Evolutionary conservation across 2,888 invertebrate species (phyloP).

Genomic region (Synanthedon tipuliformis): DNA sequence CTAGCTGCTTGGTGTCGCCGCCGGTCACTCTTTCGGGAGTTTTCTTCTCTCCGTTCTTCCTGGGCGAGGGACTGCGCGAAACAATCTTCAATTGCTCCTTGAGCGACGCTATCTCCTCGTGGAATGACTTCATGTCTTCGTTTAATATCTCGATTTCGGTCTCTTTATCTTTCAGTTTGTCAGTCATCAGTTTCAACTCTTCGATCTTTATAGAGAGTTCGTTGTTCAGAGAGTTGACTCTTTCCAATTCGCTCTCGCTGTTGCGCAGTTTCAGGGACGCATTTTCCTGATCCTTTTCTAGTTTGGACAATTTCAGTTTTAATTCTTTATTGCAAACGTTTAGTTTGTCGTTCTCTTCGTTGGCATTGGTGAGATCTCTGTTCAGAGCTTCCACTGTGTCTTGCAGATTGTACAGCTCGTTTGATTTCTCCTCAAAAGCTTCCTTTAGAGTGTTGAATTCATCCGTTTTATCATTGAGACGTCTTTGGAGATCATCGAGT

Average conservation of each 20-base stretch:
- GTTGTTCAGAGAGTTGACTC: constrained; percentile 43
- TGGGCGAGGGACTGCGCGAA: constrained; percentile 69
- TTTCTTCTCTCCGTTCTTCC: constrained; percentile 62
- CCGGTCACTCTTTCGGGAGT: constrained; percentile 58
- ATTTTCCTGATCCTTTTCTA: constrained; percentile 61
- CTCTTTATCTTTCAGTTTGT: constrained; percentile 61
- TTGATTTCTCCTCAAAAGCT: constrained; percentile 56
- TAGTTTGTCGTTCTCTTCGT: constrained; percentile 51
- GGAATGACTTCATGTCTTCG: constrained; percentile 61
- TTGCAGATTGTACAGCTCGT: constrained; percentile 50
- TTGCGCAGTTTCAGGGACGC: constrained; percentile 47
- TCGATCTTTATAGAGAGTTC: constrained; percentile 51
- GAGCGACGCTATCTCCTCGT: constrained; percentile 58
- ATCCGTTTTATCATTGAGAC: constrained; percentile 59
- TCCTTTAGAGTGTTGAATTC: constrained; percentile 56
- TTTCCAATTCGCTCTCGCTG: constrained; percentile 45
- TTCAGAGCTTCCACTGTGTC: constrained; percentile 42
- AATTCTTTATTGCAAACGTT: constrained; percentile 42
- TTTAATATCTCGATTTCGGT: constrained; percentile 67
- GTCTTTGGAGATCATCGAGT: constrained; percentile 59
- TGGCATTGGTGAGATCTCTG: constrained; percentile 42
- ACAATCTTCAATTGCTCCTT: constrained; percentile 60
- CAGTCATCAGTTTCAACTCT: constrained; percentile 48
- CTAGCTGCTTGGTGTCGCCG: constrained; percentile 70
- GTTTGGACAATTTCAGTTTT: constrained; percentile 43